phyloP scores from a whole-genome alignment of 2,888 invertebrate species.

The Amaurobius ferox region DNA sequence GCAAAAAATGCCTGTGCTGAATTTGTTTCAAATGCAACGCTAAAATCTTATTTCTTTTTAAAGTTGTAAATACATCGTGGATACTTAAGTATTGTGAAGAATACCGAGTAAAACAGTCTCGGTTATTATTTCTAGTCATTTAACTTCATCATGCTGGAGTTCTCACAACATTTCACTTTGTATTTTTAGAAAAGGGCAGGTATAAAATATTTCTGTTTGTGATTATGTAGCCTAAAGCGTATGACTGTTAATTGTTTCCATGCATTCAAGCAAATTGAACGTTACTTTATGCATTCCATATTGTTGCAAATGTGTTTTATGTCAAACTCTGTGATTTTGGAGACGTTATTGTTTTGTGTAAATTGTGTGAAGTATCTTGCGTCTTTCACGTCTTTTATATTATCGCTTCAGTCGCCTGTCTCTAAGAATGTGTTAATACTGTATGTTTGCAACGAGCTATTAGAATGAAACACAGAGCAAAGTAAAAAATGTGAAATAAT shows the following conservation, averaged over 20 bases:
- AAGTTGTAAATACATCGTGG: no score
- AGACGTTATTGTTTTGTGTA: conserved; percentile 63
- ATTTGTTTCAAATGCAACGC: no score
- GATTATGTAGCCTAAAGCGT: conserved; percentile 11
- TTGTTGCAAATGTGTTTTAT: conserved; percentile 60
- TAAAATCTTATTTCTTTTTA: no score
- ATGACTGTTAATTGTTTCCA: conserved; percentile 19
- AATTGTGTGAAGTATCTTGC: conserved; percentile 53
- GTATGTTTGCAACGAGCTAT: conserved; percentile 17
- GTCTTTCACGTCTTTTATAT: conserved; percentile 46
- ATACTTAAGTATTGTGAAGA: no score
- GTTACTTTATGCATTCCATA: conserved; percentile 69
- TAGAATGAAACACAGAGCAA: conserved; percentile 7
- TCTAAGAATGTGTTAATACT: conserved; percentile 29
- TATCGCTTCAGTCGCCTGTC: conserved; percentile 25
- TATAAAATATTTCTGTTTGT: neutral
- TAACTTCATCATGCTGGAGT: no score
- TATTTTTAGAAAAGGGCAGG: neutral
- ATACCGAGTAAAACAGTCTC: no score
- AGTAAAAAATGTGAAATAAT: neutral
- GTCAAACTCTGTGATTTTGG: conserved; percentile 69
- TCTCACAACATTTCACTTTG: neutral
- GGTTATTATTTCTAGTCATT: no score
- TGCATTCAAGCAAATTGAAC: neutral
- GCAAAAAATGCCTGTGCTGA: no score